Conservation (phyloP, 2,888 invertebrate species). For the Hemithea aestivaria region DNA sequence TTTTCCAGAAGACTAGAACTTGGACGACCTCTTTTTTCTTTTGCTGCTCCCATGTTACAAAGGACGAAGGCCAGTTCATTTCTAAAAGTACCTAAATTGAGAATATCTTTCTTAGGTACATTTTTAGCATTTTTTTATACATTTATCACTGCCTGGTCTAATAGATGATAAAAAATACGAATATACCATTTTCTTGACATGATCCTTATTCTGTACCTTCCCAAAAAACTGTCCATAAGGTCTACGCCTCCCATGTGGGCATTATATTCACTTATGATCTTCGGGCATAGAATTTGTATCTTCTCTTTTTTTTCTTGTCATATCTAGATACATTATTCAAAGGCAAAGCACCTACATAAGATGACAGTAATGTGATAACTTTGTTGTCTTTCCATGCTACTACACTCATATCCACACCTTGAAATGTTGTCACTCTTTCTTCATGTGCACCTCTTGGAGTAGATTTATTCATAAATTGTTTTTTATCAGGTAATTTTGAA, state of each 20-base stretch:
- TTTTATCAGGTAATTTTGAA: constrained; percentile 20
- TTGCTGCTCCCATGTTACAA: constrained; percentile 14
- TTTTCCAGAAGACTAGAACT: constrained; percentile 25
- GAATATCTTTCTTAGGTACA: constrained; percentile 24
- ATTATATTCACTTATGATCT: constrained; percentile 33
- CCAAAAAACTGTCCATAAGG: constrained; percentile 36
- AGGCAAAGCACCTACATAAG: constrained; percentile 41
- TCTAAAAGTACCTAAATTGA: constrained; percentile 13
- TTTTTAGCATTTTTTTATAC: constrained; percentile 37
- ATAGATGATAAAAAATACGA: constrained; percentile 29
- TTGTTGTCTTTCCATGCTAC: constrained; percentile 23
- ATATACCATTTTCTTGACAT: constrained; percentile 34
- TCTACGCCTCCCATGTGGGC: constrained; percentile 31
- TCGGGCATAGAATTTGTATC: constrained; percentile 36
- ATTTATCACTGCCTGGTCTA: constrained; percentile 40
- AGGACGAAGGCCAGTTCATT: constrained; percentile 22
- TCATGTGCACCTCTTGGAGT: constrained; percentile 13
- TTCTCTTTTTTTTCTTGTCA: constrained; percentile 37
- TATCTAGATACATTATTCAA: constrained; percentile 24
- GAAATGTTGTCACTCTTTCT: constrained; percentile 12
- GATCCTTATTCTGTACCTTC: constrained; percentile 36
- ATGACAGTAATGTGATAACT: constrained; percentile 31
- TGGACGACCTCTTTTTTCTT: constrained; percentile 27
- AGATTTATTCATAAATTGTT: constrained; percentile 17
- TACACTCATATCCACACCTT: constrained; percentile 18